phyloP scores from a whole-genome alignment of 1,140 invertebrate species.

The Tetramorium parvispinum region DNA sequence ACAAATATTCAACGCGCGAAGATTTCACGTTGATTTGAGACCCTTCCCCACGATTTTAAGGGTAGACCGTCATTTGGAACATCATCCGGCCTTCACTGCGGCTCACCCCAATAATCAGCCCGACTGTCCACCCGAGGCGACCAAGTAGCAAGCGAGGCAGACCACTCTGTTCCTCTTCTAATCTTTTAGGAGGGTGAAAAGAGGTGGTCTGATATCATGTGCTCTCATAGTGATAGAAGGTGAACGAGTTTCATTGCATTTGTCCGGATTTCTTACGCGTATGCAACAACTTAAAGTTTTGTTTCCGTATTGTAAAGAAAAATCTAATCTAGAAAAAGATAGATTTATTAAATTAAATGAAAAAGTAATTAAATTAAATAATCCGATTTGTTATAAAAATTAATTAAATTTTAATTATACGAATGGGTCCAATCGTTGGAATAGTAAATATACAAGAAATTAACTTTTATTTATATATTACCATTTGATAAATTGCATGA shows the following conservation, averaged over 20 bases:
- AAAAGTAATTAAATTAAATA: conserved; percentile 8
- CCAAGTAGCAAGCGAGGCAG: conserved; percentile 89
- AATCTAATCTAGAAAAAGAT: background rate
- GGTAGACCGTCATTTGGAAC: conserved; percentile 94
- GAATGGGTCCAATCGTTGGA: background rate
- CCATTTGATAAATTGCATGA: background rate
- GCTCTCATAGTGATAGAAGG: conserved; percentile 75
- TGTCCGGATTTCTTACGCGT: background rate
- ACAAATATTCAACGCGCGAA: conserved; percentile 96
- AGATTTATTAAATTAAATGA: too few relatives aligned
- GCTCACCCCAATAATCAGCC: conserved; percentile 96
- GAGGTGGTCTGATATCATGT: conserved; percentile 77
- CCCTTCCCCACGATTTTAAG: conserved; percentile 95
- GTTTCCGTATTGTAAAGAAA: background rate
- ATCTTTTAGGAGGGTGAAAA: conserved; percentile 69
- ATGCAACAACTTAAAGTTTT: background rate
- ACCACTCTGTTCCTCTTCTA: conserved; percentile 86
- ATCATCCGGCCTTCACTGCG: conserved; percentile 94
- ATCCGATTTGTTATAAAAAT: background rate
- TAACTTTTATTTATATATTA: background rate
- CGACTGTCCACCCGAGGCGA: conserved; percentile 95
- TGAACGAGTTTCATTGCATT: conserved; percentile 32
- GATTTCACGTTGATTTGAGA: conserved; percentile 96
- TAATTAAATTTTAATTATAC: background rate
- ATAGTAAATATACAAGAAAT: background rate